Evolutionary conservation across 1,140 invertebrate species (phyloP), one percentile per base, ranked within the genome.

Genomic region (Philaenus spumarius): DNA sequence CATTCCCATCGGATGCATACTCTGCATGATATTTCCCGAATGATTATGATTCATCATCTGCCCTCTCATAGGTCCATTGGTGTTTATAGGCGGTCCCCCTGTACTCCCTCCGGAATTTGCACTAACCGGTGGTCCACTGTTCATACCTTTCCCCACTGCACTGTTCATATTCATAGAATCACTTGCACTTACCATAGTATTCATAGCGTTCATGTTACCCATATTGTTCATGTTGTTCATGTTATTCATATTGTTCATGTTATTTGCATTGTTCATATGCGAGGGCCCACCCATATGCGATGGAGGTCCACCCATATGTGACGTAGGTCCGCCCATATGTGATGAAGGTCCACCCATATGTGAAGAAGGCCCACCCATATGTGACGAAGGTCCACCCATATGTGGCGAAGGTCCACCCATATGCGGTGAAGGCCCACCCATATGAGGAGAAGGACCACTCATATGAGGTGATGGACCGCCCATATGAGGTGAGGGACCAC

Each of bases 401-500:
- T 74, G 71, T n/a, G 73, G 72, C 1, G 73, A 72, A 50, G 75
- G 73, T n/a, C 75, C 74, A 70, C 72, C 77, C 75, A 78, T 78
- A 56, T 73, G 71, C 15, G 73, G 73, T 2, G 73, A 72, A 47
- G 75, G 73, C 12, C 75, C 74, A 70, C 73, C 76, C 75, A 78
- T 77, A 56, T 74, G 71, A 14, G 73, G 72, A 2, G 73, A 72
- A 51, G 75, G 73, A 14, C 75, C 73, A 75, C 59, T 67, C 78
- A 73, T 55, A 69, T 68, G 74, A 2, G 73, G 70, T 1, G 78
- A 75, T 77, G 80, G 80, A 2, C 79, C 80, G 69, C 77, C 81
- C 77, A 82, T 82, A 11, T 78, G 78, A 2, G 78, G 77, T 62
- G 81, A 71, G 6, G 80, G 80, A 1, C 81, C 74, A 69, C 73